Conservation (phyloP, 2,888 invertebrate species). For the Agriopis leucophaearia region DNA sequence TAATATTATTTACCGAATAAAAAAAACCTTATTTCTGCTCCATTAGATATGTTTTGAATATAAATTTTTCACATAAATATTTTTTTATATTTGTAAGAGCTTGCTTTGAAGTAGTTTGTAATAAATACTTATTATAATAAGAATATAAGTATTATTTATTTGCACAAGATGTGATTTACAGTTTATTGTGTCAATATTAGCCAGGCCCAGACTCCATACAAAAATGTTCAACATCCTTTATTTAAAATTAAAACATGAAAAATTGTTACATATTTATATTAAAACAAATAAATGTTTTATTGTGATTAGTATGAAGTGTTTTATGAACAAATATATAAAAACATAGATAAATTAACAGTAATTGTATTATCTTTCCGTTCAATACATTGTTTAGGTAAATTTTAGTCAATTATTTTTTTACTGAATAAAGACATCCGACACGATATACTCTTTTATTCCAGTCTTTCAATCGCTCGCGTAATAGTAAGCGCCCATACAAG, state of each 20-base stretch:
- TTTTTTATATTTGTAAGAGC: background rate
- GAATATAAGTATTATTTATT: slow-evolving; percentile 15
- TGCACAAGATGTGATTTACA: slow-evolving; percentile 21
- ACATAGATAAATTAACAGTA: background rate
- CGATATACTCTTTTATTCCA: slow-evolving; percentile 44
- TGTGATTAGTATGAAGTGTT: slow-evolving; percentile 2
- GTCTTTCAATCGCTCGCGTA: too few relatives aligned
- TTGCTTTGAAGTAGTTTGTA: slow-evolving; percentile 11
- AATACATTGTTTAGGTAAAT: slow-evolving; percentile 59
- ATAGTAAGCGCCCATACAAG: too few relatives aligned
- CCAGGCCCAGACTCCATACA: background rate
- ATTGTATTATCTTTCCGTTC: slow-evolving; percentile 32
- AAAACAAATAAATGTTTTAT: slow-evolving; percentile 1
- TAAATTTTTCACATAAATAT: background rate
- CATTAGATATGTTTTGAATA: background rate
- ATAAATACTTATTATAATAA: background rate
- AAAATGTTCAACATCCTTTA: background rate
- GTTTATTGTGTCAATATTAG: slow-evolving; percentile 7
- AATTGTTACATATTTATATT: background rate
- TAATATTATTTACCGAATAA: background rate
- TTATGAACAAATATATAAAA: background rate
- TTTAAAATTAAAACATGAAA: background rate
- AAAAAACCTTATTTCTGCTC: background rate
- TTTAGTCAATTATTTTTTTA: slow-evolving; percentile 78
- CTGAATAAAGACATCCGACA: slow-evolving; percentile 75